Base-by-base conservation (phyloP, 2,888 invertebrate species). In the Rotaria sp. region DNA sequence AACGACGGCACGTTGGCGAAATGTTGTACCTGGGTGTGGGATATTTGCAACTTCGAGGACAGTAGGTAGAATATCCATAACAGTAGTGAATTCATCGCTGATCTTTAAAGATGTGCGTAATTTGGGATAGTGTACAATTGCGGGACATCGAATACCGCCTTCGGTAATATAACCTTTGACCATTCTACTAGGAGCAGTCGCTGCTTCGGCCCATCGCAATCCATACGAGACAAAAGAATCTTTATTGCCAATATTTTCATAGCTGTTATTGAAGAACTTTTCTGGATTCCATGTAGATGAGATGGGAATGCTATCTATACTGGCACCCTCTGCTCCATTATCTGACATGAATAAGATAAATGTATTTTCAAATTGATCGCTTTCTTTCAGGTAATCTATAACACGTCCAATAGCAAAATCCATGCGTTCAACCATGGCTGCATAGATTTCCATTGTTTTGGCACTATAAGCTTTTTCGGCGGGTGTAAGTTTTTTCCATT, bases 21-120 rank as follows among this genome's bases (percentile, higher is more conserved):
- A 67, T 67, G 18, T 35, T 35, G 67, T 67, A 67, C 67, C 67
- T n/a, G 67, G 67, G 18, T 67, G 67, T 35, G 67, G 18, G 7
- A 67, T 67, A 35, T 67, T 67, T 30, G 67, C 67, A 5, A 67
- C 35, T 67, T 67, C 67, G 30, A 67, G 35, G 35, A 67, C 67
- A 67, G 67, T 67, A 67, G 67, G 67, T 67, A 67, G 35, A 67
- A 67, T 67, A 67, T 67, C 67, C 67, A 67, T 67, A 67, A 67
- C 67, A 67, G 67, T 67, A 8, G 35, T 30, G 18, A 67, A 67
- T 67, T 67, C 67, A 67, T 67, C 3, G 7, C 67, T 67, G 30
- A 67, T 30, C 30, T 30, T 67, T 67, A 67, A 67, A 67, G 67
- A 35, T 67, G 30, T 67, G 35, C 35, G 30, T 30, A 67, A 35